These are phyloP conservation scores for Patella caerulea DNA, from an alignment of 2,888 invertebrate species.

Conservation along the genomic window DNA sequence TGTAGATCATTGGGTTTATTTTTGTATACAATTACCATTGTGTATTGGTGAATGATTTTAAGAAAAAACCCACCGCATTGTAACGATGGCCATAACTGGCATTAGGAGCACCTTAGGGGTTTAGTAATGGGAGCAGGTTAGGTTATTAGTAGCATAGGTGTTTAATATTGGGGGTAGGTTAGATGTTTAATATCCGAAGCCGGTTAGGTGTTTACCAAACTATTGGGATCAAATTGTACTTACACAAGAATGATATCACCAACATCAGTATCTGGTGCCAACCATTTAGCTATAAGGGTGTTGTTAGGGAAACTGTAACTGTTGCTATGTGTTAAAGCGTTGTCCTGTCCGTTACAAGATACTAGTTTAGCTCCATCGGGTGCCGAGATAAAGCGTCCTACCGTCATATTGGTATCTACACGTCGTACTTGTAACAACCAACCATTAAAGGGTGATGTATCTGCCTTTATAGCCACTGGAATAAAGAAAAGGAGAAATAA, in stretches of 20 bases:
- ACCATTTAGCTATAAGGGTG: background rate
- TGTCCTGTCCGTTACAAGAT: background rate
- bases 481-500: background rate
- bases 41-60: too few relatives aligned
- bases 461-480: background rate
- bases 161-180: too few relatives aligned
- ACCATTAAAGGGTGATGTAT: background rate
- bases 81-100: too few relatives aligned
- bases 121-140: too few relatives aligned
- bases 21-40: too few relatives aligned
- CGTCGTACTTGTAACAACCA: slow-evolving; percentile 1
- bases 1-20: too few relatives aligned
- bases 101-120: too few relatives aligned
- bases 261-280: background rate
- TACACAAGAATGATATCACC: background rate
- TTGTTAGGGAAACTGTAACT: background rate
- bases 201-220: too few relatives aligned
- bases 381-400: background rate
- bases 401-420: background rate
- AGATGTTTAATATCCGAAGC: too few relatives aligned
- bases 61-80: too few relatives aligned
- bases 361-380: background rate
- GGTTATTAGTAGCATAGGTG: too few relatives aligned
- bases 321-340: background rate
- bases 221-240: background rate